These are phyloP conservation scores for Mimas tiliae DNA, from an alignment of 2,888 invertebrate genomes.

Conservation along the genomic window DNA sequence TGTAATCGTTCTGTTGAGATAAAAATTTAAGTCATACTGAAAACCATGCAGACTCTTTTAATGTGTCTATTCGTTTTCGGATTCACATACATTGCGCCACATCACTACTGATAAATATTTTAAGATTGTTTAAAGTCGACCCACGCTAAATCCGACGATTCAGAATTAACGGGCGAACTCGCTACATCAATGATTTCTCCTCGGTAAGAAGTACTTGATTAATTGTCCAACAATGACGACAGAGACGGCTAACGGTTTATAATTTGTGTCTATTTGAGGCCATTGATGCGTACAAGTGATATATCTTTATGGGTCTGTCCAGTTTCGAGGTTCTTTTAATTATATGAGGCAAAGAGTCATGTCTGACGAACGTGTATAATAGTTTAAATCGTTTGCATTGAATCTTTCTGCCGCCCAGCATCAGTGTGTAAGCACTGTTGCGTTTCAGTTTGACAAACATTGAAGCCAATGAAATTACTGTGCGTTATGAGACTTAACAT, in stretches of 20 bases:
- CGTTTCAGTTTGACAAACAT: too few species aligned
- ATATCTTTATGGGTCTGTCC: conserved; percentile 5
- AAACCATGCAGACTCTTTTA: background rate
- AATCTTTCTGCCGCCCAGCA: too few species aligned
- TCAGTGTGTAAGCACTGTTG: too few species aligned
- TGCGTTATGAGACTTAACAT: too few species aligned
- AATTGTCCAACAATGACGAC: conserved; percentile 27
- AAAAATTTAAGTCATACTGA: too few species aligned
- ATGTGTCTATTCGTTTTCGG: background rate
- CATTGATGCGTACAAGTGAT: background rate
- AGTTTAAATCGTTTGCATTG: too few species aligned
- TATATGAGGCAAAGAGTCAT: too few species aligned
- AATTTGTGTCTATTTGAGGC: conserved; percentile 20
- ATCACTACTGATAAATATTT: conserved; percentile 9
- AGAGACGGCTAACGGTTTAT: conserved; percentile 21
- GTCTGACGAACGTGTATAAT: too few species aligned
- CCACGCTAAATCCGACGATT: conserved; percentile 27
- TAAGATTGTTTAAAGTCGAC: conserved; percentile 26
- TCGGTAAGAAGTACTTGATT: conserved; percentile 25
- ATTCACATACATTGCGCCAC: background rate
- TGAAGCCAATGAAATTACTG: too few species aligned
- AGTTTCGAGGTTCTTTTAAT: background rate
- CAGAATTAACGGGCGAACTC: conserved; percentile 24
- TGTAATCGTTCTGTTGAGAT: too few species aligned
- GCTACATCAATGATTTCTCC: conserved; percentile 26